These are phyloP conservation scores for Epizoanthus stellaris DNA, from an alignment of 92 coral and sea anemone species.

Conservation along the genomic window DNA sequence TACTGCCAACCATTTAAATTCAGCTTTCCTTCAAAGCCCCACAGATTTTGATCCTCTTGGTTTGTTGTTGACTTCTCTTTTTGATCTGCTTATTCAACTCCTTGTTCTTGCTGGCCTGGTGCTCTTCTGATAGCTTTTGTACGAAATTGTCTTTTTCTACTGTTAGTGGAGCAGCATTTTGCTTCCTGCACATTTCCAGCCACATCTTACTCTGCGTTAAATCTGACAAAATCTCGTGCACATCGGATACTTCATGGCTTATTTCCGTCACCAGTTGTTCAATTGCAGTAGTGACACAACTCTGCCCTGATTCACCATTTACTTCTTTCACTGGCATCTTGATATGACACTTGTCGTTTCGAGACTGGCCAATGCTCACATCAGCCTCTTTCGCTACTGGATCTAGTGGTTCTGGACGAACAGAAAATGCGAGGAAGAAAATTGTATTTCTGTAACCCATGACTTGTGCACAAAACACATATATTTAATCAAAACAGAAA, in stretches of 20 bases:
- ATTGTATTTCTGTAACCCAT: too few species aligned
- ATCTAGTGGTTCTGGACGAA: too few species aligned
- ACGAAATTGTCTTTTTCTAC: neutral
- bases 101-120: neutral
- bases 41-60: neutral
- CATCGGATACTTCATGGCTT: neutral
- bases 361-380: neutral
- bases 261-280: neutral
- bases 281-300: neutral
- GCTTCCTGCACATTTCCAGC: neutral
- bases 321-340: neutral
- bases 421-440: too few species aligned
- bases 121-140: neutral
- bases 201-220: neutral
- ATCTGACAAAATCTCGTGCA: too few species aligned
- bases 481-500: too few species aligned
- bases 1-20: neutral
- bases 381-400: too few species aligned
- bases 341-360: neutral
- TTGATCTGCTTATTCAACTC: neutral
- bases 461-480: too few species aligned
- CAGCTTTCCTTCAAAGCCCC: neutral
- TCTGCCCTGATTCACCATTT: neutral
- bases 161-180: neutral
- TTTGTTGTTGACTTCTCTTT: neutral